Evolutionary conservation across 1,140 invertebrate species (phyloP), one percentile per base, ranked within the genome.

Genomic region (Drosophila busckii): DNA sequence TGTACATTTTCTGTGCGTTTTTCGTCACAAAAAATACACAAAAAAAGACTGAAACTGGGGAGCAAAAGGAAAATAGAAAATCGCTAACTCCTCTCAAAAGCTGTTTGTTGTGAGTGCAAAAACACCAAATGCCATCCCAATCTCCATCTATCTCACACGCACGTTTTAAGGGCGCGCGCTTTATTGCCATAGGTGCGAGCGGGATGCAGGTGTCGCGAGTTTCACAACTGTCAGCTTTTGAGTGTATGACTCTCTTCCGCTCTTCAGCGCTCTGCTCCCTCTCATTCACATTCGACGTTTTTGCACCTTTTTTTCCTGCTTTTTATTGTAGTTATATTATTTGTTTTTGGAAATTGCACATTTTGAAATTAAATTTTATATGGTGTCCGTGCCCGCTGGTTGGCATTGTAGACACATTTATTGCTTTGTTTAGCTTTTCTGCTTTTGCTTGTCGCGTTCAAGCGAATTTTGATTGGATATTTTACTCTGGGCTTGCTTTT

Each of bases 91-190:
- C 56, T 25, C 25, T 16, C 62, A 78, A 46, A 55, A 46, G 54
- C 59, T 80, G 49, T 16, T 19, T 20, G 54, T 46, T 80, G 41
- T n/a, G n/a, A n/a, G n/a, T 38, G 19, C 19, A 42, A 63, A 61
- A 46, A 45, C 58, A 54, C 41, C 28, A 61, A 61, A 60, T 60
- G 56, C 56, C 56, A 60, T 54, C 56, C 56, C 48, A 53, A 60
- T 41, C 59, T 48, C 40, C 5, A 45, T 58, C 70, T 45, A 48
- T 82, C 75, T 80, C 75, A 35, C 66, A 78, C 61, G 54, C 68
- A 68, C 75, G 62, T 50, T 64, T 59, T 65, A 80, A 80, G 73
- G 73, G 73, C 73, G 73, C 75, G 73, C 64, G 78, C 60, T 60
- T 46, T 80, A 2, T 13, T 7, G 16, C 12, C 26, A 42, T 50